Conservation (phyloP, 2,113 vertebrate genomes). For the Ariopsis seemanni region DNA sequence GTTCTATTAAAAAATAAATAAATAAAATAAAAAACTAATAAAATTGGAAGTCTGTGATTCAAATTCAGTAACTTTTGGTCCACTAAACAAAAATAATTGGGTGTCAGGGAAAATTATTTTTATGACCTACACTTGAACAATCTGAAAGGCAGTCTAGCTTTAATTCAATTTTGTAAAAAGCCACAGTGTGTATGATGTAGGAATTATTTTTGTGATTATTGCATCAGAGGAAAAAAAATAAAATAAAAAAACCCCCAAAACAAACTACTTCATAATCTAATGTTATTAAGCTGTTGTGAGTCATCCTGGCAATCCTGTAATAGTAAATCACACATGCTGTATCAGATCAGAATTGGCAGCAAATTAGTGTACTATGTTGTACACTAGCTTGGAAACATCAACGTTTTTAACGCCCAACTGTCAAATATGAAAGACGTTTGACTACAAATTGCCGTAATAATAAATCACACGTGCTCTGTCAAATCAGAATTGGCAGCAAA, state of each 20-base stretch:
- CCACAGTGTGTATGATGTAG: background rate
- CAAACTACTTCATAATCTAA: background rate
- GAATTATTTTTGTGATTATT: background rate
- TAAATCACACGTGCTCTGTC: background rate
- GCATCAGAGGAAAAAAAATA: background rate
- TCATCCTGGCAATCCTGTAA: background rate
- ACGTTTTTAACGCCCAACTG: background rate
- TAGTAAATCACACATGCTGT: background rate
- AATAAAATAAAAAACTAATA: no score
- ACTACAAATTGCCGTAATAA: no score
- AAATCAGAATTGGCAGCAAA: background rate
- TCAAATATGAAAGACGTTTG: background rate
- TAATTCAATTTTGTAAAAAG: background rate
- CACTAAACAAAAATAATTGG: no score
- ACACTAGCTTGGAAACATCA: background rate
- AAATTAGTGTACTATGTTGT: background rate
- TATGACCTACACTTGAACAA: no score
- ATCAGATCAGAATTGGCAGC: background rate
- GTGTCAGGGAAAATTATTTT: no score
- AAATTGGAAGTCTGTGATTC: no score
- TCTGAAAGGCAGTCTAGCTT: no score
- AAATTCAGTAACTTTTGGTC: no score
- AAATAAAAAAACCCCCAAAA: no score
- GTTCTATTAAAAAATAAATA: no score
- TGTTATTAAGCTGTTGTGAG: background rate